These are phyloP conservation scores for Caenorhabditis inopinata DNA, from an alignment of 1,140 invertebrate species.

Conservation along the genomic window DNA sequence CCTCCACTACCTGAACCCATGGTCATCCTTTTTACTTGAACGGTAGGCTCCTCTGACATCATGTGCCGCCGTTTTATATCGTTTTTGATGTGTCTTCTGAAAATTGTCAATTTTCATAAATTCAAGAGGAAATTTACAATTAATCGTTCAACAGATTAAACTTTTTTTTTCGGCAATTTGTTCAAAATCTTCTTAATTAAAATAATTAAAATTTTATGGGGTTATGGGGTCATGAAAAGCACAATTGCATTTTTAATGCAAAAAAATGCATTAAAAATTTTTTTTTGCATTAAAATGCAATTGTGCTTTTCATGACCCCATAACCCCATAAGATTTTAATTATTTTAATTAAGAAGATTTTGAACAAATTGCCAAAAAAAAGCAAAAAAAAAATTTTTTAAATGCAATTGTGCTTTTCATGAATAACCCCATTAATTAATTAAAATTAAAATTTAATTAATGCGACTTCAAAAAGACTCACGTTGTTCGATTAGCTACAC, in stretches of 20 bases:
- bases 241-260: too few species aligned
- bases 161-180: neutral
- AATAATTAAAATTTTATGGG: too few species aligned
- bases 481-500: constrained; percentile 49
- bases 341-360: too few species aligned
- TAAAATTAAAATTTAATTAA: too few species aligned
- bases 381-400: constrained; percentile 34
- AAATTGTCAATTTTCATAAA: neutral
- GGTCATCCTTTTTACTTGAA: too few species aligned
- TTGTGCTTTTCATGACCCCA: too few species aligned
- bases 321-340: too few species aligned
- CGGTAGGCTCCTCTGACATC: constrained; percentile 25
- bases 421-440: neutral
- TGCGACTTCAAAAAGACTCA: constrained; percentile 39
- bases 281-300: too few species aligned
- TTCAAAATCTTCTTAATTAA: constrained; percentile 5
- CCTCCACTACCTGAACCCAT: neutral
- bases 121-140: neutral
- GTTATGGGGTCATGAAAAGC: too few species aligned
- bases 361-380: too few species aligned
- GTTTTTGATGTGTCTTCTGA: constrained; percentile 49
- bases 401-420: neutral
- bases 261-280: too few species aligned
- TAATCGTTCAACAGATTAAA: too few species aligned
- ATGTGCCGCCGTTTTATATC: constrained; percentile 51